Conservation (phyloP, 2,797 vertebrate species). For the Diglossa cyanea region DNA sequence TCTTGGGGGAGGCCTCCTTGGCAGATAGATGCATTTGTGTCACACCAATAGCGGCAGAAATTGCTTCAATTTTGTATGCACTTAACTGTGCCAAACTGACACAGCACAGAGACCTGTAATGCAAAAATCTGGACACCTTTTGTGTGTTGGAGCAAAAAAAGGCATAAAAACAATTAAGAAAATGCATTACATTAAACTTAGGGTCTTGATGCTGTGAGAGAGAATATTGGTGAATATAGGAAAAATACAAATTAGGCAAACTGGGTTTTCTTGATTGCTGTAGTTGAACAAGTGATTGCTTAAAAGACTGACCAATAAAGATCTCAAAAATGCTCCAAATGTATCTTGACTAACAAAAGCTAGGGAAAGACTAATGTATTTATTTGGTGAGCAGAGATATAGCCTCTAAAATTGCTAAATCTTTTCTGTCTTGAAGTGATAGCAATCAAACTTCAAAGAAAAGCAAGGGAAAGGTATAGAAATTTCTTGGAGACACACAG, state of each 20-base stretch:
- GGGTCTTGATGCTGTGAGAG: not conserved
- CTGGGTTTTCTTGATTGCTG: not conserved
- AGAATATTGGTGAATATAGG: not conserved
- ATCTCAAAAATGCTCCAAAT: not conserved
- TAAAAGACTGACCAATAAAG: not conserved
- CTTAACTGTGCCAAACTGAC: not conserved
- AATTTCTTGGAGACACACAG: not conserved
- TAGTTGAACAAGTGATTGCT: not conserved
- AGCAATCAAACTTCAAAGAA: not conserved
- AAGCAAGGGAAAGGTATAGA: not conserved
- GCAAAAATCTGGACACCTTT: not conserved
- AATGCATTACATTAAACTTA: not conserved
- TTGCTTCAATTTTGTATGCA: not conserved
- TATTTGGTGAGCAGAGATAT: not conserved
- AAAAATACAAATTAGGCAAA: not conserved
- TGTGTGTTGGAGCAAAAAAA: not conserved
- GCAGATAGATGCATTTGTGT: not conserved
- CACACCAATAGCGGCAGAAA: not conserved
- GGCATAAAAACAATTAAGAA: not conserved
- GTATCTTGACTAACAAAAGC: not conserved
- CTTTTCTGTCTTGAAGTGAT: not conserved
- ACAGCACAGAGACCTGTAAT: not conserved
- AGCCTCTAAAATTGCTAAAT: not conserved
- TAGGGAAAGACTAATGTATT: not conserved
- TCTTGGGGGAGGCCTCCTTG: not conserved